These are phyloP conservation scores for Mormyrops attenuatus DNA, from an alignment of 2,797 vertebrate species.

Conservation along the genomic window DNA sequence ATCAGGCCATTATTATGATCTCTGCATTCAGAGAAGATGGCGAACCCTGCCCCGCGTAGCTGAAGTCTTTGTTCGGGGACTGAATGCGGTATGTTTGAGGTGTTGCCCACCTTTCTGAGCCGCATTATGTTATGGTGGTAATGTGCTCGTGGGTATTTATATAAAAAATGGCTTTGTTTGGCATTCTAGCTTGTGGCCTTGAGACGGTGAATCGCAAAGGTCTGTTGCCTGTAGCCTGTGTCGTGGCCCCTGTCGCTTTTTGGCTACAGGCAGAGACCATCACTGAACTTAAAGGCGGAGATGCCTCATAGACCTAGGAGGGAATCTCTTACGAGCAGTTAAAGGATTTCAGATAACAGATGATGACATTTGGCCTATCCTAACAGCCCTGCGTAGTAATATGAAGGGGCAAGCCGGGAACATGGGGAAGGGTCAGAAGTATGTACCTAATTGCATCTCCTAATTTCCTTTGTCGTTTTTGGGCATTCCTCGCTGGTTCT, in stretches of 20 bases:
- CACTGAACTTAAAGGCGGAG: background rate
- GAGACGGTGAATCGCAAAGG: background rate
- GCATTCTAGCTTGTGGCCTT: background rate
- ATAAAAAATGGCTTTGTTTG: background rate
- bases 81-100: background rate
- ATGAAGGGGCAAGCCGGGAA: background rate
- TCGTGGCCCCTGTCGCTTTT: background rate
- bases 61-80: background rate
- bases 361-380: background rate
- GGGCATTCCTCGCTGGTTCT: background rate
- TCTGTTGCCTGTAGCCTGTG: background rate
- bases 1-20: background rate
- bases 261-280: background rate
- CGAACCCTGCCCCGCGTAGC: background rate
- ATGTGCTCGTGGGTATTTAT: background rate
- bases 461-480: slow-evolving; percentile 1
- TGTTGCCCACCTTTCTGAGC: background rate
- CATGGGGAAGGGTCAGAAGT: background rate
- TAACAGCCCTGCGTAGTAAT: background rate
- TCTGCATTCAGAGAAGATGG: background rate
- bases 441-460: background rate
- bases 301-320: background rate
- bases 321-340: slow-evolving; percentile 6
- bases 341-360: background rate
- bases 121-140: background rate